Conservation (phyloP, 1,140 invertebrate species). For the Panonychus citri region DNA sequence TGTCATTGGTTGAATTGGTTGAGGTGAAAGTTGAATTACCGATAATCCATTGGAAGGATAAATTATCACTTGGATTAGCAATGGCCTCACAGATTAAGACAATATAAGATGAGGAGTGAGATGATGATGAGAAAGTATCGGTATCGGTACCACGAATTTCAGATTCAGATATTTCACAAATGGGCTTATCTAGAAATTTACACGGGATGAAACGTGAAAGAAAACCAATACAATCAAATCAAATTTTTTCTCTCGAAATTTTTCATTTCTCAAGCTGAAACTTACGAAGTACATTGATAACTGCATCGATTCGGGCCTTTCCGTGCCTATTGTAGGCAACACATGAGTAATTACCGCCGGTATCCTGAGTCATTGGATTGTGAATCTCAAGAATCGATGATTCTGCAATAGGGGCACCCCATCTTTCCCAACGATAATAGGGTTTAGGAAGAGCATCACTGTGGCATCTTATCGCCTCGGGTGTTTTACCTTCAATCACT, state of each 20-base stretch:
- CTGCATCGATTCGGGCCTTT: slow-evolving; percentile 33
- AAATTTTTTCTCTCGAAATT: too few species aligned
- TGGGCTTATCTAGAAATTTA: slow-evolving; percentile 44
- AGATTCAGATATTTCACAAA: slow-evolving; percentile 48
- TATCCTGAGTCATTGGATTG: slow-evolving; percentile 30
- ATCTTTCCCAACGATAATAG: slow-evolving; percentile 34
- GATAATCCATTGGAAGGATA: slow-evolving; percentile 57
- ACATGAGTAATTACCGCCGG: slow-evolving; percentile 41
- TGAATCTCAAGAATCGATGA: slow-evolving; percentile 20
- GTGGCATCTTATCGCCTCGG: slow-evolving; percentile 45
- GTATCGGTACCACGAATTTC: slow-evolving; percentile 30
- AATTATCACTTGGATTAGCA: slow-evolving; percentile 47
- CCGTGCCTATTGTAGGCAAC: slow-evolving; percentile 52
- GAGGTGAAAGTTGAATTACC: slow-evolving; percentile 31
- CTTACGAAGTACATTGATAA: slow-evolving; percentile 51
- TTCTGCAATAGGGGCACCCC: slow-evolving; percentile 6
- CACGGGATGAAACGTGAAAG: background rate
- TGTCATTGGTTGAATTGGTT: slow-evolving; percentile 29
- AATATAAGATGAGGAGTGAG: slow-evolving; percentile 25
- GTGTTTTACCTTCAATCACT: slow-evolving; percentile 48
- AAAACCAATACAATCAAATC: too few species aligned
- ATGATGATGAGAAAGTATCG: background rate
- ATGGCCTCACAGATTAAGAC: slow-evolving; percentile 50
- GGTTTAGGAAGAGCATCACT: slow-evolving; percentile 47
- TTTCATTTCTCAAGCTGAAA: background rate